Evolutionary conservation across 1,140 invertebrate species (phyloP), one percentile per base, ranked within the genome.

Genomic region (Amphibalanus amphitrite): DNA sequence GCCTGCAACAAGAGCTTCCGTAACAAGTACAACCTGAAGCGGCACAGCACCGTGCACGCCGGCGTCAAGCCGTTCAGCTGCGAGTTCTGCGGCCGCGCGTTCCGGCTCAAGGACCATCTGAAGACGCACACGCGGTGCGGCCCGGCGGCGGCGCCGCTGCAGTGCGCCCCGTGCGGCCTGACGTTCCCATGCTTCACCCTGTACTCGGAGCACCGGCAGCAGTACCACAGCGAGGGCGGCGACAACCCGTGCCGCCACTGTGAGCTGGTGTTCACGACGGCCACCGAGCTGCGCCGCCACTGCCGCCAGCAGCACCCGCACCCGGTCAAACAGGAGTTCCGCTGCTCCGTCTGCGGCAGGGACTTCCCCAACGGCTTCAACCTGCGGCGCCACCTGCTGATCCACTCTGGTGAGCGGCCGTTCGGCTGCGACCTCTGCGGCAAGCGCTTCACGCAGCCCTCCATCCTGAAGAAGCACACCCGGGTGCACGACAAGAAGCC

Each of bases 361-460:
- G 65, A 26, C 28, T 67, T 67, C n/a, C 65, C 65, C 65, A 67
- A 67, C 65, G 65, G 65, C 65, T 67, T 67, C 65, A 67, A 67
- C 40, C 40, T 74, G 72, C 71, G 74, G 30, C 38, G 73, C 29
- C 73, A 74, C 73, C 72, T 74, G 72, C 67, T 74, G 15, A 69
- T 73, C 28, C 73, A 74, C 67, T 74, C 72, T 0, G 73, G 73
- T 28, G 73, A 74, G 68, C 69, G 73, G 69, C 73, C 73, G 25
- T 74, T 74, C 69, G 86, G 86, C 75, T 93, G 91, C 79, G 85
- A 85, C 74, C 84, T 86, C 74, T 93, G 91, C 79, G 83, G 86
- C 65, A 67, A 67, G 65, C 65, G 65, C 6, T 67, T 67, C n/a
- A 67, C 65, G n/a, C 65, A 67, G 65, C 65, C 65, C n/a, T 67